Evolutionary conservation across 2,113 vertebrate genomes (phyloP).

Genomic region (Sus scrofa): T2T-Sscrofa CM000821.6:3364001-3364500

Average conservation of each 20-base stretch:
- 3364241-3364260: background rate
- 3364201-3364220: background rate
- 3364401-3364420: background rate
- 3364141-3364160: background rate
- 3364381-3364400: background rate
- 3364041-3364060: too few species aligned
- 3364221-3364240: background rate
- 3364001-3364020: background rate
- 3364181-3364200: background rate
- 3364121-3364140: background rate
- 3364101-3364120: background rate
- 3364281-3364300: background rate
- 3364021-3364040: too few species aligned
- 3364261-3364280: background rate
- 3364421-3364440: constrained; percentile 31
- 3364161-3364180: background rate
- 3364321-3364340: background rate
- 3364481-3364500: background rate
- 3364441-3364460: background rate
- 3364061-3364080: background rate
- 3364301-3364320: too few species aligned
- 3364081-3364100: background rate
- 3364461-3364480: constrained; percentile 32
- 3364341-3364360: background rate
- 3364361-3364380: background rate